phyloP scores from a whole-genome alignment of 2,113 vertebrate species.

The Antechinus flavipes region DNA sequence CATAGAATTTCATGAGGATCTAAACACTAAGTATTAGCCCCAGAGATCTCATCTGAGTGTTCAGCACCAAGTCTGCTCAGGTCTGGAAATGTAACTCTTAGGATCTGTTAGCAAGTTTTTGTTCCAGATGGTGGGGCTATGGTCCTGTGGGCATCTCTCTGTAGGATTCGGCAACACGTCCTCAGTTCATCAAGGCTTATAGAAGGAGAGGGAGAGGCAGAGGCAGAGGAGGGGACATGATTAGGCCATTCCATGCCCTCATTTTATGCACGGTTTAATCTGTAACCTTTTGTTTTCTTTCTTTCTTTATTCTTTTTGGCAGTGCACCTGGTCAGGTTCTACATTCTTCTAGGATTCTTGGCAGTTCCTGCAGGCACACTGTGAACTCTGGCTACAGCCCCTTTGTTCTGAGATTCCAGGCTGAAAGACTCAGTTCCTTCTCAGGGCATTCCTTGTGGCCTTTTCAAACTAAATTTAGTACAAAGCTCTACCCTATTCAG shows the following conservation, averaged over 20 bases:
- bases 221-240: not conserved
- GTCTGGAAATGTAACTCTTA: constrained; percentile 25
- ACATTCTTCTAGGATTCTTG: constrained; percentile 44
- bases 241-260: constrained; percentile 27
- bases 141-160: not conserved
- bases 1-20: not conserved
- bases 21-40: not conserved
- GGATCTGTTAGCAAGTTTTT: not conserved
- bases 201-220: not conserved
- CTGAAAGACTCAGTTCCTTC: not conserved
- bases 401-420: constrained; percentile 40
- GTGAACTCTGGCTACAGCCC: constrained; percentile 29
- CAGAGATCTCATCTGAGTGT: not conserved
- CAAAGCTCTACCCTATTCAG: constrained; percentile 20
- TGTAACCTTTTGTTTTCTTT: constrained; percentile 62
- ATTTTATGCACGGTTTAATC: constrained; percentile 58
- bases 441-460: not conserved
- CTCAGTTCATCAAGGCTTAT: not conserved
- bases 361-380: constrained; percentile 49
- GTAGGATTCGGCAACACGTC: not conserved
- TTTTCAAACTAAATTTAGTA: constrained; percentile 20
- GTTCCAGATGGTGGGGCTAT: not conserved
- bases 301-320: not conserved
- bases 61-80: not conserved
- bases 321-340: constrained; percentile 42